Percentiles rank a stretch among this genome's conserved stretches.
Evolutionary conservation across 2,888 invertebrate genomes (phyloP).

Genomic region (Argynnis bischoffii): DNA sequence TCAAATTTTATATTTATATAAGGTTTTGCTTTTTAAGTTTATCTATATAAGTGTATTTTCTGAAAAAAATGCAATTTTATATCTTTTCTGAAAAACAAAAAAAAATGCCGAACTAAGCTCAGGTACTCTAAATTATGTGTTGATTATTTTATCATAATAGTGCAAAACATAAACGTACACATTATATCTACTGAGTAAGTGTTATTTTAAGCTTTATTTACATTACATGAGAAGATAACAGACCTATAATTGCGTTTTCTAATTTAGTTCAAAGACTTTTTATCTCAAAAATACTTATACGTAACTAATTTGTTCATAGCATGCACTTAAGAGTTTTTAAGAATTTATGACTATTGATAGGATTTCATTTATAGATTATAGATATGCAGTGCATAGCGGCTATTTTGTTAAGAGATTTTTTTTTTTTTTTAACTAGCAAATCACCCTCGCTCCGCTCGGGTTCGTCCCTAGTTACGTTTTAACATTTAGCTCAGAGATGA

Average conservation of each 20-base stretch:
- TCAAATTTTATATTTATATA: too few relatives aligned
- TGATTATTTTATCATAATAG: too few relatives aligned
- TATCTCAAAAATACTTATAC: slow-evolving; percentile 48
- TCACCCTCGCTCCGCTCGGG: too few relatives aligned
- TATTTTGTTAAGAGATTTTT: background rate
- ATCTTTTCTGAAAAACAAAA: too few relatives aligned
- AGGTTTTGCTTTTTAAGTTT: too few relatives aligned
- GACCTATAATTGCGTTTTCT: slow-evolving; percentile 11
- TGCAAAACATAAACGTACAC: background rate
- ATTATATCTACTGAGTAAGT: background rate
- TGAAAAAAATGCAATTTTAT: too few relatives aligned
- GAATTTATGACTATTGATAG: slow-evolving; percentile 44
- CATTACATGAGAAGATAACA: background rate
- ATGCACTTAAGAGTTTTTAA: slow-evolving; percentile 44
- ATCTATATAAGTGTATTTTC: too few relatives aligned
- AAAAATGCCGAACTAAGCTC: too few relatives aligned
- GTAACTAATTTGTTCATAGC: slow-evolving; percentile 62
- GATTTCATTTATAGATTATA: background rate
- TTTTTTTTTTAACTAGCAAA: too few relatives aligned
- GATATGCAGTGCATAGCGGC: background rate
- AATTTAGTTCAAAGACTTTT: slow-evolving; percentile 44
- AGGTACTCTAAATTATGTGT: too few relatives aligned
- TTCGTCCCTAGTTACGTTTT: too few relatives aligned
- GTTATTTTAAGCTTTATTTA: background rate
- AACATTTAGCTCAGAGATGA: too few relatives aligned